Evolutionary conservation across 2,113 vertebrate species (phyloP).

Genomic region (Camelus dromedarius): DNA sequence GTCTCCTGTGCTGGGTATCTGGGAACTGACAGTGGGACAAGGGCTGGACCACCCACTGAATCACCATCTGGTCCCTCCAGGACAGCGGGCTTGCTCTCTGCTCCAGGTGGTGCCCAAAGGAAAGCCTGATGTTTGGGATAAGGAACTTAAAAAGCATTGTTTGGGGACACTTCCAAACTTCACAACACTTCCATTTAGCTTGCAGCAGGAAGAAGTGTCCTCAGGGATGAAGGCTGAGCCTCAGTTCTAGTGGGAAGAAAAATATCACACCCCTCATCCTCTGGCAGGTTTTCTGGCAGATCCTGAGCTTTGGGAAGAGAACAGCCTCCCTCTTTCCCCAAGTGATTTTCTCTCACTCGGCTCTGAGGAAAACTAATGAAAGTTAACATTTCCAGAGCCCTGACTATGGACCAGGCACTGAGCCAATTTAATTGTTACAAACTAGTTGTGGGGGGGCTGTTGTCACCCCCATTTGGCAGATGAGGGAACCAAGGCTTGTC

Average conservation of each 20-base stretch:
- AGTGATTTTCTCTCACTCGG: not conserved
- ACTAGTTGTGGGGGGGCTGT: rapidly evolving
- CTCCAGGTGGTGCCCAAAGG: not conserved
- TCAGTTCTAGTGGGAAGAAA: not conserved
- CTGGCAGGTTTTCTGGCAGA: not conserved
- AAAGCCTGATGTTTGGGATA: not conserved
- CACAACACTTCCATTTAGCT: not conserved
- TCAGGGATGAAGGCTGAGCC: not conserved
- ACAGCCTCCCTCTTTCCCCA: not conserved
- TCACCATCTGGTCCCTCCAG: constrained; percentile 27
- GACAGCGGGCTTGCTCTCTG: not conserved
- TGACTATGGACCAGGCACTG: rapidly evolving
- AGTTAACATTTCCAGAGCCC: not conserved
- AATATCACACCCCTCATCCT: not conserved
- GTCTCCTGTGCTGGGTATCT: no score
- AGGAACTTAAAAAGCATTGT: not conserved
- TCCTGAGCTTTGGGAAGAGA: not conserved
- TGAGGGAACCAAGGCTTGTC: not conserved
- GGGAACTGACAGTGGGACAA: not conserved
- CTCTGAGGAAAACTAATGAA: not conserved
- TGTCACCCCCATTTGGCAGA: not conserved
- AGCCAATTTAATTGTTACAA: not conserved
- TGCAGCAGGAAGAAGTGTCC: not conserved
- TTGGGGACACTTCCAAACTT: not conserved
- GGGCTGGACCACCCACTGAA: not conserved